Evolutionary conservation across 2,888 invertebrate genomes (phyloP).

Genomic region (Pachydiplax longipennis): DNA sequence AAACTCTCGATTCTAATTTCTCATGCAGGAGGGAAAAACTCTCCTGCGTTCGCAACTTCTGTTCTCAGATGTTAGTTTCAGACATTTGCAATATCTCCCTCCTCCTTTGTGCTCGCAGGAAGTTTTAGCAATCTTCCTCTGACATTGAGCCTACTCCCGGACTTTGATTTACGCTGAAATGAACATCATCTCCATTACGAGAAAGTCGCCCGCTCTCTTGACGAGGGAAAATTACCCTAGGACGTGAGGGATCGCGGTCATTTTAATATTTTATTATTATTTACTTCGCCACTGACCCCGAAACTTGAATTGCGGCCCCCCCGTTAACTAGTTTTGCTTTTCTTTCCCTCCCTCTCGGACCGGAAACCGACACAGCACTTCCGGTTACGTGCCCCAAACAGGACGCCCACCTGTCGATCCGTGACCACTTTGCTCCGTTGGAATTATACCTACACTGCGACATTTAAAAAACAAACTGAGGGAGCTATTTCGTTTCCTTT

Average conservation of each 20-base stretch:
- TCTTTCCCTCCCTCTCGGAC: neutral
- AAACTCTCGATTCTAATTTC: too few relatives aligned
- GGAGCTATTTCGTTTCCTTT: too few relatives aligned
- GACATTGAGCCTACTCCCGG: neutral
- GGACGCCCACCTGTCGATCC: neutral
- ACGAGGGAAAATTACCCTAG: neutral
- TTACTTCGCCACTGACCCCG: neutral
- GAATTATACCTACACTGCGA: neutral
- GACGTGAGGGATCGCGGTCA: neutral
- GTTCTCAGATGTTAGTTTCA: neutral
- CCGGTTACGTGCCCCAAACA: constrained; percentile 29
- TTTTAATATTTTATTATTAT: neutral
- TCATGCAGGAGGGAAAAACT: too few relatives aligned
- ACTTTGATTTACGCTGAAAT: neutral
- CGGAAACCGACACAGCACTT: constrained; percentile 29
- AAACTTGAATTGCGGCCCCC: neutral
- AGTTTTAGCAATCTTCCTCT: neutral
- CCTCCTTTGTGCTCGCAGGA: neutral
- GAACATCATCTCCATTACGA: neutral
- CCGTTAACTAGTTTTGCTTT: neutral
- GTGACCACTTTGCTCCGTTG: neutral
- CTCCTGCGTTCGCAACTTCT: neutral
- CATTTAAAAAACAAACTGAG: too few relatives aligned
- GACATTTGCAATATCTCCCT: neutral
- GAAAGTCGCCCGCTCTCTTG: neutral